A percentile compares a stretch with the other conserved stretches of the same genome.
Conservation (phyloP, 2,888 invertebrate genomes). For the Petrolisthes cinctipes region DNA sequence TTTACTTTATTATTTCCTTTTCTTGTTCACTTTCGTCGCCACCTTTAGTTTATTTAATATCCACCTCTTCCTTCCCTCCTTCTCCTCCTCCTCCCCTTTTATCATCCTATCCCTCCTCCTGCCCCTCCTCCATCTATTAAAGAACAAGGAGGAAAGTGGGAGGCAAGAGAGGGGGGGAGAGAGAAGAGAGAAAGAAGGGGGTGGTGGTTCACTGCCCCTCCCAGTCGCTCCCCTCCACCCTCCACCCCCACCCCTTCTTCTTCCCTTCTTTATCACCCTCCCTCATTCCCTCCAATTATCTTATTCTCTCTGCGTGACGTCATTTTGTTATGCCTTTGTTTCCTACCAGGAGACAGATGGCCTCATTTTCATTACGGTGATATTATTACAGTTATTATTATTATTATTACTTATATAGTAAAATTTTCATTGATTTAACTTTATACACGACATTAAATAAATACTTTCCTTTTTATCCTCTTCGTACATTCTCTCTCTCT, state of each 20-base stretch:
- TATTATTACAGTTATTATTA: neutral
- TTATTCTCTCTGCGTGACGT: conserved; percentile 3
- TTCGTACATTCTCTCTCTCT: neutral
- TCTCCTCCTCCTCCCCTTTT: no score
- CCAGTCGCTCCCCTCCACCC: neutral
- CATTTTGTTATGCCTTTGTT: neutral
- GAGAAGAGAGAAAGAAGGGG: neutral
- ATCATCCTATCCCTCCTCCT: no score
- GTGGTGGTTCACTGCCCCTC: neutral
- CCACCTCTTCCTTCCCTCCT: neutral
- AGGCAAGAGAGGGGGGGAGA: neutral
- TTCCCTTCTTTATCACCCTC: conserved; percentile 40
- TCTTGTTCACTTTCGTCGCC: no score
- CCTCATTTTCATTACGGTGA: neutral
- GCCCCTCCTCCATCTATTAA: neutral
- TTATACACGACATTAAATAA: neutral
- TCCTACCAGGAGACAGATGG: neutral
- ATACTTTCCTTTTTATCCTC: no score
- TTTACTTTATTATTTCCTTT: no score
- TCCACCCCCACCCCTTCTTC: neutral
- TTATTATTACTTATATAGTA: conserved; percentile 2
- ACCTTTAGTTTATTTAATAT: no score
- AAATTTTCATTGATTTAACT: no score
- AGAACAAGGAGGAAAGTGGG: neutral
- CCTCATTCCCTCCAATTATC: neutral